Base-by-base conservation (phyloP, 2,888 invertebrate genomes). In the Temnothorax rugatulus region DNA sequence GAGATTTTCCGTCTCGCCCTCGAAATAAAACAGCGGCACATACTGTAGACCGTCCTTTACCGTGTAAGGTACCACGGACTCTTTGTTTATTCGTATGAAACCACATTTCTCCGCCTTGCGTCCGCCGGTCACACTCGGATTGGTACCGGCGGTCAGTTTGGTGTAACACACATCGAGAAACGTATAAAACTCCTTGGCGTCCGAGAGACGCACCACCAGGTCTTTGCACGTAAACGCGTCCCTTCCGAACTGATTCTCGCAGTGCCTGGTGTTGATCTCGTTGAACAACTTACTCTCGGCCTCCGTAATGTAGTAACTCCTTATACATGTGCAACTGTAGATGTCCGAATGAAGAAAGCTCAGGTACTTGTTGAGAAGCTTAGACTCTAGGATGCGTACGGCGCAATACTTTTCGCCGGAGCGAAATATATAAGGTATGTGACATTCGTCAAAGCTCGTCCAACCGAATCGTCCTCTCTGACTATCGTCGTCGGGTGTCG, bases 371-470 rank as follows among this genome's bases (percentile, higher is more conserved):
- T 98, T 98, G 38, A 99, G 96, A 68, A 99, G 96, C 95, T 99
- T 99, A 92, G 97, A 96, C 95, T 99, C 99, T 38, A 99, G 97
- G 97, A 99, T 98, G 81, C 98, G 96, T 75, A 99, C 99, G n/a
- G 99, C 98, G 93, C 98, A 98, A 94, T 98, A 99, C 94, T 97
- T 97, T 94, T 98, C 98, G 25, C 97, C 96, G 75, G 97, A 96
- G 29, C 99, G 96, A 93, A 97, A 97, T 89, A 99, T 98, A 94
- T 97, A 99, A 1, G 99, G 99, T 93, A 99, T 97, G 95, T 97
- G 97, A 91, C 96, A 97, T 92, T 97, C 97, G 86, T 98, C 98
- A 73, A 99, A 96, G 91, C 97, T 97, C 85, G 97, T 97, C 99
- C 99, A 99, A 76, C 98, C 98, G 95, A 99, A 99, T 92, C 97